Percentiles rank a stretch among this genome's conserved stretches.
These are phyloP conservation scores for Leucoptera coffeella DNA, from an alignment of 2,888 invertebrate species.

Conservation along the genomic window DNA sequence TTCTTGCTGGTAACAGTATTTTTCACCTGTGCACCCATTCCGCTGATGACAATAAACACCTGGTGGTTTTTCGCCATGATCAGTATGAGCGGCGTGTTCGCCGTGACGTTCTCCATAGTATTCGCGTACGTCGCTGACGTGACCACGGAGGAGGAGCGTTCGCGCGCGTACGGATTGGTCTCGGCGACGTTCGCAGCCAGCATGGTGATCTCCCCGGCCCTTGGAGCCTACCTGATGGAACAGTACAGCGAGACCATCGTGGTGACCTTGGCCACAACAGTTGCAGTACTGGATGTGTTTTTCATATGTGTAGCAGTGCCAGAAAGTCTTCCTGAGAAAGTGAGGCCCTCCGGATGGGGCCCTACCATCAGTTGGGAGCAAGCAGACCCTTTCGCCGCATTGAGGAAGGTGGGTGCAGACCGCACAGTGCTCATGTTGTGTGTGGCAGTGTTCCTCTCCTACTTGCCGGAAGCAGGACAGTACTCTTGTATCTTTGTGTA, in stretches of 20 bases:
- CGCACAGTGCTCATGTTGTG: conserved; percentile 94
- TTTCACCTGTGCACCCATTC: conserved; percentile 98
- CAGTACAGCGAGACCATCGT: conserved; percentile 80
- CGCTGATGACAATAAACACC: conserved; percentile 97
- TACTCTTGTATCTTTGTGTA: conserved; percentile 99
- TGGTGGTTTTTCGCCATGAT: conserved; percentile 99
- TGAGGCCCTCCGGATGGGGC: conserved; percentile 68
- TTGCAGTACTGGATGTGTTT: conserved; percentile 93
- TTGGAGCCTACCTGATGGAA: conserved; percentile 86
- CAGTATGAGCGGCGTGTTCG: conserved; percentile 97
- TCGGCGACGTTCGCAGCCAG: conserved; percentile 99
- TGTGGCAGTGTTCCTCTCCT: conserved; percentile 94
- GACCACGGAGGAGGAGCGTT: conserved; percentile 92
- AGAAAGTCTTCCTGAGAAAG: conserved; percentile 95
- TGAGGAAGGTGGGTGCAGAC: conserved; percentile 89
- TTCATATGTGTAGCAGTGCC: conserved; percentile 98
- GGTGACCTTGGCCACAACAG: conserved; percentile 90
- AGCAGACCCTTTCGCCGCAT: conserved; percentile 94
- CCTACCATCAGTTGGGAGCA: conserved; percentile 95
- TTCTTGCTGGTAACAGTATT: conserved; percentile 96
- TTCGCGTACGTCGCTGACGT: conserved; percentile 99
- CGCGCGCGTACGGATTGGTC: conserved; percentile 93
- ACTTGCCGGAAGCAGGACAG: conserved; percentile 96
- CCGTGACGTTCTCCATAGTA: conserved; percentile 98
- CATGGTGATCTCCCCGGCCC: conserved; percentile 95